These are phyloP conservation scores for Adrianichthys oophorus DNA, from an alignment of 2,797 vertebrate genomes.

Conservation along the genomic window DNA sequence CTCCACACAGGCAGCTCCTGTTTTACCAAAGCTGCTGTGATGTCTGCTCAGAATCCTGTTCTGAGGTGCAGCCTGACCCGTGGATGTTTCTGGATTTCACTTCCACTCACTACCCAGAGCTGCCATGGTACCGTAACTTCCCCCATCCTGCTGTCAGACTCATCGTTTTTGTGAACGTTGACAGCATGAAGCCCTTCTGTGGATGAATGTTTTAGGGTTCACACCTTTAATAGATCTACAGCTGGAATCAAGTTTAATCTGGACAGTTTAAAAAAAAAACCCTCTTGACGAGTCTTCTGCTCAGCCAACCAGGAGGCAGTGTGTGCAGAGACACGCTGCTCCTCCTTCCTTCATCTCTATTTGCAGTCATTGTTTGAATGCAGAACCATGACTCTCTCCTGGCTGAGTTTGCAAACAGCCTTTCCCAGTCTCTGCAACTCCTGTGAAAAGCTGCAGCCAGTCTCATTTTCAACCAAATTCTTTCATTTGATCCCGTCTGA, in stretches of 20 bases:
- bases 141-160: conserved; percentile 10
- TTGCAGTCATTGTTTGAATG: conserved; percentile 21
- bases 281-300: conserved; percentile 7
- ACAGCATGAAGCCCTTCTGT: conserved; percentile 28
- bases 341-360: conserved; percentile 24
- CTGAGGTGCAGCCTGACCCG: neutral
- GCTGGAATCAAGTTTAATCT: conserved; percentile 27
- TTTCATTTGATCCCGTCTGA: conserved; percentile 30
- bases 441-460: conserved; percentile 28
- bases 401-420: conserved; percentile 37
- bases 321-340: conserved; percentile 1
- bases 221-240: conserved; percentile 42
- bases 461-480: conserved; percentile 47
- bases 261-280: conserved; percentile 5
- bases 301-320: conserved; percentile 2
- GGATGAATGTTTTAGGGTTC: conserved; percentile 16
- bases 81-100: conserved; percentile 2
- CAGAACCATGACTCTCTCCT: conserved; percentile 28
- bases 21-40: too few relatives aligned
- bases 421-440: conserved; percentile 33
- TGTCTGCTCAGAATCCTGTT: too few relatives aligned
- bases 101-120: conserved; percentile 12
- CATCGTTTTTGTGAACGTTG: conserved; percentile 20
- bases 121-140: conserved; percentile 7
- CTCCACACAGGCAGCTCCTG: too few relatives aligned